Evolutionary conservation across 2,797 vertebrate genomes (phyloP), one percentile per base, ranked within the genome.

Genomic region (Acanthurus leucopareius): DNA sequence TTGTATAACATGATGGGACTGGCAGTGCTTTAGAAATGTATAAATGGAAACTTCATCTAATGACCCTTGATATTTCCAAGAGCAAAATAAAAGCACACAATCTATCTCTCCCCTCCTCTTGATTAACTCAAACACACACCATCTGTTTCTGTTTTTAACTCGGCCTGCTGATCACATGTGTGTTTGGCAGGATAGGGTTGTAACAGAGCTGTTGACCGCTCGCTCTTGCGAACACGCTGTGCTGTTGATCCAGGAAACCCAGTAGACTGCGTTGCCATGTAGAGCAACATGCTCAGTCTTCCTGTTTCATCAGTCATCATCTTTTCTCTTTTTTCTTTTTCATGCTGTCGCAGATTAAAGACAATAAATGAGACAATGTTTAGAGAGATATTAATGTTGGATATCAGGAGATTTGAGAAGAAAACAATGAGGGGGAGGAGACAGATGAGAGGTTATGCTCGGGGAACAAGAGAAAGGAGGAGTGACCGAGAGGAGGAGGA

Each of bases 91-190:
- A 49, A 51, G 40, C n/a, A 6, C 2, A 7, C 40, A 10, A 19
- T 51, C 28, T 70, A 1, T 38, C n/a, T 75, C 59, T 57, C 38
- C 28, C 54, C 20, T 40, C 35, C n/a, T 52, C 32, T 47, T 28
- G 28, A 51, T 51, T 16, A 72, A 58, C 56, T 71, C 72, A 76
- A 56, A 85, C 75, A 75, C 76, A 53, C 73, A 16, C 81, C 85
- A 86, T 67, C 80, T 88, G 81, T n/a, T 79, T 81, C 63, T 80
- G 63, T 65, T 67, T 80, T 83, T 80, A 86, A 57, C 82, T 49
- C 52, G 0, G 65, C 66, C 48, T 52, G 75, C 47, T 57, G 77
- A 56, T 71, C 73, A 68, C 5, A 58, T 80, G 73, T 75, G 75
- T 61, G 79, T 20, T 51, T 80, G 52, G 53, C 79, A 63, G 77